These are phyloP conservation scores for Drosophila kanapiae DNA, from an alignment of 1,140 invertebrate genomes.

Conservation along the genomic window DNA sequence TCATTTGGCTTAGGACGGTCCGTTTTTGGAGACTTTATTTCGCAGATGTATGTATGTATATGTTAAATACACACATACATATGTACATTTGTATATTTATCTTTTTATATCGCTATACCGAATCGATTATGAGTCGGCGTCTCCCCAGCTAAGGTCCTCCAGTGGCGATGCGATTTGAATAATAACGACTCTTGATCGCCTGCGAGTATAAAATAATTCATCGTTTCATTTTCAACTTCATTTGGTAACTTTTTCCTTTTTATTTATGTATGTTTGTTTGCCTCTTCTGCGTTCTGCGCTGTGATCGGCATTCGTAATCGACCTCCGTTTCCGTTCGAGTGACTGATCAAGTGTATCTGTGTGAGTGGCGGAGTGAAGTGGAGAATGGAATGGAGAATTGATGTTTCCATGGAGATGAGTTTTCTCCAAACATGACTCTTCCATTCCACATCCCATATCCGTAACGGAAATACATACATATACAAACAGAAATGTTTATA, in stretches of 20 bases:
- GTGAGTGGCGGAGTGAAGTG: neutral
- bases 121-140: constrained; percentile 26
- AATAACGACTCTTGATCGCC: constrained; percentile 56
- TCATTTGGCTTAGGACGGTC: constrained; percentile 11
- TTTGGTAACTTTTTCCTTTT: constrained; percentile 46
- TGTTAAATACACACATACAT: neutral
- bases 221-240: constrained; percentile 47
- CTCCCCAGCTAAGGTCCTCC: constrained; percentile 34
- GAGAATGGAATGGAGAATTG: constrained; percentile 8
- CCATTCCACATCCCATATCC: constrained; percentile 16
- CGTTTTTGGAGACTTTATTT: constrained; percentile 16
- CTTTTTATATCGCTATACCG: constrained; percentile 7
- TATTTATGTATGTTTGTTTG: neutral
- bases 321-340: constrained; percentile 42
- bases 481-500: too few species aligned
- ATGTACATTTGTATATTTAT: neutral
- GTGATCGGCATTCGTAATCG: constrained; percentile 53
- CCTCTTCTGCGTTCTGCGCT: constrained; percentile 33
- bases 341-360: constrained; percentile 36
- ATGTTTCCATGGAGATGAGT: constrained; percentile 32
- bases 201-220: constrained; percentile 50
- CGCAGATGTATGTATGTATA: neutral
- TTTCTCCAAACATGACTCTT: constrained; percentile 15
- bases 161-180: constrained; percentile 64
- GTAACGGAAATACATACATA: constrained; percentile 6